A percentile compares a stretch with the other conserved stretches of the same genome.
These are phyloP conservation scores for Polyodon spathula DNA, from an alignment of 2,113 vertebrate genomes.

Conservation along the genomic window DNA sequence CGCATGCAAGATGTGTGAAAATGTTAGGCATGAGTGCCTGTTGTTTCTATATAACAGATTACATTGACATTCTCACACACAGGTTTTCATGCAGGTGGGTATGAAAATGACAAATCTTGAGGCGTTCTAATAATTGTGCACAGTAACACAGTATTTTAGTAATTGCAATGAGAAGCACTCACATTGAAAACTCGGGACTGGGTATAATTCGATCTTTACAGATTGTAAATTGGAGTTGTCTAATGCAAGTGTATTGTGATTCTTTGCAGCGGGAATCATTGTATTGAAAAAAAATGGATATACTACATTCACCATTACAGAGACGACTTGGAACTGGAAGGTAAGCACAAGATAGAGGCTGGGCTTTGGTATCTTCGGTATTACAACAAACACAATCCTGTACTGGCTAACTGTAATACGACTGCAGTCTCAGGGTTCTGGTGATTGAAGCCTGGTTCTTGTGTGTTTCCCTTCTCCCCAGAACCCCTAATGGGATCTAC, in stretches of 20 bases:
- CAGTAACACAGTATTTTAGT: neutral
- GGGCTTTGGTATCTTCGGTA: neutral
- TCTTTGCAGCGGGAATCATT: neutral
- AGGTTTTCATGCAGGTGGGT: too few relatives aligned
- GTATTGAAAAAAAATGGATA: neutral
- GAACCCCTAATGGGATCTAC: neutral
- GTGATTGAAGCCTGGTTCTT: neutral
- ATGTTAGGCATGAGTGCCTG: too few relatives aligned
- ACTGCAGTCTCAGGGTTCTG: neutral
- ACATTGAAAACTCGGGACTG: neutral
- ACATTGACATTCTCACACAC: too few relatives aligned
- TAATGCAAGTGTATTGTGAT: neutral
- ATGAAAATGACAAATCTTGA: too few relatives aligned
- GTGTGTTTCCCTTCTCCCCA: neutral
- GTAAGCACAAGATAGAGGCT: neutral
- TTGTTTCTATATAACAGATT: too few relatives aligned
- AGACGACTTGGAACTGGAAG: conserved; percentile 5
- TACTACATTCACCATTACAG: neutral
- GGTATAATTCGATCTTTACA: neutral
- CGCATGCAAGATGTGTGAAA: too few relatives aligned
- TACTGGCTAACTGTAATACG: neutral
- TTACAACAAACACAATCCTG: neutral
- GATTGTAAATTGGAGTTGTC: neutral
- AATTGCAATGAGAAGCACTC: neutral
- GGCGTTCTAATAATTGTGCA: too few relatives aligned